Percentiles rank a stretch among this genome's conserved stretches.
Conservation (phyloP, 2,797 vertebrate species). For the Pipistrellus pipistrellus region DNA sequence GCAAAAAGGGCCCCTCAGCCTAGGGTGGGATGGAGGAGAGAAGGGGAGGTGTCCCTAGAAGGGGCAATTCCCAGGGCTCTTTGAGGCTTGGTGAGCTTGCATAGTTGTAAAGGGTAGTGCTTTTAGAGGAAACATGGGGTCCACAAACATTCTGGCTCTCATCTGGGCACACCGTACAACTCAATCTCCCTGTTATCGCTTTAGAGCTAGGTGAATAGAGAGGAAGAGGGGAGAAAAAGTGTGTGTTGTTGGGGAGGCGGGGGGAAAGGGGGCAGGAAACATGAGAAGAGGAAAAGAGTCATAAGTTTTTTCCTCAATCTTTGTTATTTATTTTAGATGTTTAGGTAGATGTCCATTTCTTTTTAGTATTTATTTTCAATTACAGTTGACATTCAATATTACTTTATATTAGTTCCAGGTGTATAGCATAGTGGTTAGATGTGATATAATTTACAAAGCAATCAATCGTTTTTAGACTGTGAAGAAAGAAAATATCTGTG, state of each 20-base stretch:
- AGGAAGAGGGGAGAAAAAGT: neutral
- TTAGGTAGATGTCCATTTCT: neutral
- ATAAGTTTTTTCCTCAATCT: neutral
- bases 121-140: neutral
- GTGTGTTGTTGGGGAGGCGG: neutral
- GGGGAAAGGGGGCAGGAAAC: neutral
- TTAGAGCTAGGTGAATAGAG: neutral
- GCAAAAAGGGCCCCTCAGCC: neutral
- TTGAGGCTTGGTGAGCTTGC: neutral
- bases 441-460: neutral
- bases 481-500: slow-evolving; percentile 12
- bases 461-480: slow-evolving; percentile 14
- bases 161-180: fast-evolving
- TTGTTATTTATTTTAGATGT: neutral
- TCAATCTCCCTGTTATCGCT: neutral
- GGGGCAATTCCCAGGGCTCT: neutral
- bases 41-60: neutral
- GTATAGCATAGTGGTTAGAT: neutral
- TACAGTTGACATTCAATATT: neutral
- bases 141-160: neutral
- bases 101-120: neutral
- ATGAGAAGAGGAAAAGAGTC: neutral
- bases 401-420: neutral
- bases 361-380: neutral
- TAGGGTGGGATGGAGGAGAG: neutral